Conservation (phyloP, 2,113 vertebrate genomes). For the Rafetus swinhoei region DNA sequence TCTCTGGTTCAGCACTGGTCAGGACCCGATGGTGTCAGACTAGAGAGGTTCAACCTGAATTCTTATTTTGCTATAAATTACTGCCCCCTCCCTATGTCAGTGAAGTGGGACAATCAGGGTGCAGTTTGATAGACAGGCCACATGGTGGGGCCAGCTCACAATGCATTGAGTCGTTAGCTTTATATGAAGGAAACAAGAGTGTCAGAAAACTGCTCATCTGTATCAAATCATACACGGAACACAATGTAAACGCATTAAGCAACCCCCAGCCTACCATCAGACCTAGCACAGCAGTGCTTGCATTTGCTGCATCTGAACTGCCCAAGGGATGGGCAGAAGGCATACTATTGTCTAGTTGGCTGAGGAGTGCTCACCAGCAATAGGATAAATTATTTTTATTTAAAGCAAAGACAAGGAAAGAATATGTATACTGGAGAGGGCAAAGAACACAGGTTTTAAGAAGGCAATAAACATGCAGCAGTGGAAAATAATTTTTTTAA, state of each 20-base stretch:
- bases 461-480: not conserved
- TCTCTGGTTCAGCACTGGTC: too few relatives aligned
- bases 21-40: too few relatives aligned
- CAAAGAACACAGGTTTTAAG: not conserved
- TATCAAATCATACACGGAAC: rapidly evolving
- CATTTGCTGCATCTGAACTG: rapidly evolving
- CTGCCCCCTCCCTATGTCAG: rapidly evolving
- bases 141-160: not conserved
- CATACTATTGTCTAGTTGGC: not conserved
- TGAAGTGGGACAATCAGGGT: rapidly evolving
- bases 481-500: not conserved
- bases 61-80: not conserved
- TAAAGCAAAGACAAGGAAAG: not conserved
- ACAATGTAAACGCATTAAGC: rapidly evolving
- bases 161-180: not conserved
- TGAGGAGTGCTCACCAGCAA: not conserved
- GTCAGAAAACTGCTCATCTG: rapidly evolving
- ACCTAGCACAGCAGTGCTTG: not conserved
- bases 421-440: not conserved
- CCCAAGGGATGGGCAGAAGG: rapidly evolving
- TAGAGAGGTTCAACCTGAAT: too few relatives aligned
- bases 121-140: not conserved
- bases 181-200: not conserved
- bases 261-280: rapidly evolving
- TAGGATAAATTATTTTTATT: not conserved